These are phyloP conservation scores for Babylonia areolata DNA, from an alignment of 1,140 invertebrate genomes.

Conservation along the genomic window DNA sequence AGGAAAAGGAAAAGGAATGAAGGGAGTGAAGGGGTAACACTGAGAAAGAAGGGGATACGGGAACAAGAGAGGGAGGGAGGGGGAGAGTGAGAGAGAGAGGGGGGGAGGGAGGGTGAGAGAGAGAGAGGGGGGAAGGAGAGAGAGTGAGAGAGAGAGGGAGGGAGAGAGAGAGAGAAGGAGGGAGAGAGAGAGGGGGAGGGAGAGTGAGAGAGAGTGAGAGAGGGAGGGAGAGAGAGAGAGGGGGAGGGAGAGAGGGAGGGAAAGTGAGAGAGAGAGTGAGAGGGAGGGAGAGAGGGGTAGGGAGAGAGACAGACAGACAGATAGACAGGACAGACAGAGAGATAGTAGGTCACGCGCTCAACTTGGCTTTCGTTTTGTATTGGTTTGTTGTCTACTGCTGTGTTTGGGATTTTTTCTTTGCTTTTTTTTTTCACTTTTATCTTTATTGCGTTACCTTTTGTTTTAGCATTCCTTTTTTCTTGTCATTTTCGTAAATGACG, in stretches of 20 bases:
- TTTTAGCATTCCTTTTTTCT: too few relatives aligned
- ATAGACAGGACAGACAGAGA: neutral
- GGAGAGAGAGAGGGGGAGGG: neutral
- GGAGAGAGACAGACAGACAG: neutral
- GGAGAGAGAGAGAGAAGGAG: neutral
- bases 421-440: too few relatives aligned
- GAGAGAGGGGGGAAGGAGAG: neutral
- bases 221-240: neutral
- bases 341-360: neutral
- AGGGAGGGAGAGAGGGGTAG: neutral
- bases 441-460: too few relatives aligned
- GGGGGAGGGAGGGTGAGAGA: neutral
- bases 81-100: neutral
- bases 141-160: neutral
- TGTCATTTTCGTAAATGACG: too few relatives aligned
- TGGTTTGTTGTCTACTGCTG: too few relatives aligned
- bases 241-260: neutral
- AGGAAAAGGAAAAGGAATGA: too few relatives aligned
- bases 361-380: too few relatives aligned
- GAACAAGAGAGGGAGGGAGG: neutral
- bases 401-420: too few relatives aligned
- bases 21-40: too few relatives aligned
- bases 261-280: neutral
- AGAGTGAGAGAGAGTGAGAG: neutral
- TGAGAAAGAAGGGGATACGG: too few relatives aligned